A percentile compares a stretch with the other conserved stretches of the same genome.
Evolutionary conservation across 2,888 invertebrate species (phyloP).

Genomic region (Lagria hirta): DNA sequence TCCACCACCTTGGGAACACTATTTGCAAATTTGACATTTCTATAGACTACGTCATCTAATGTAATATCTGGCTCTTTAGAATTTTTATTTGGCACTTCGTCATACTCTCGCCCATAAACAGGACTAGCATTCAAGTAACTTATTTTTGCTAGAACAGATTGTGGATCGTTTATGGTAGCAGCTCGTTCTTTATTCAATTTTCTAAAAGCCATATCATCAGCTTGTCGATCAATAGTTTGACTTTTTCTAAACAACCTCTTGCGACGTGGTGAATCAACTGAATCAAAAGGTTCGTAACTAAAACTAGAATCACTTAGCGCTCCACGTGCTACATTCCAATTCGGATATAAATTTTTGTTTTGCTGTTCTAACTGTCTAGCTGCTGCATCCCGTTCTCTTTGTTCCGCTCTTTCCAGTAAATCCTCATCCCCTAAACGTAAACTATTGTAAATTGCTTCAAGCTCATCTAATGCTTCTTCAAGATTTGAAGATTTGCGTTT

Average conservation of each 20-base stretch:
- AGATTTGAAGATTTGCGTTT: slow-evolving; percentile 73
- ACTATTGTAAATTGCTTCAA: slow-evolving; percentile 90
- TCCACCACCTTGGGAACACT: slow-evolving; percentile 70
- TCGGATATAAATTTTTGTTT: slow-evolving; percentile 37
- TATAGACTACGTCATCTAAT: slow-evolving; percentile 80
- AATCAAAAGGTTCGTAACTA: slow-evolving; percentile 50
- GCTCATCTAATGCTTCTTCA: slow-evolving; percentile 84
- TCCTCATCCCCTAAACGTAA: slow-evolving; percentile 83
- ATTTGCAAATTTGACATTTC: slow-evolving; percentile 78
- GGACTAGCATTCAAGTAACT: slow-evolving; percentile 75
- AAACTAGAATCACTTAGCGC: slow-evolving; percentile 52
- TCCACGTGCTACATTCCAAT: slow-evolving; percentile 40
- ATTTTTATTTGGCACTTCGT: slow-evolving; percentile 43
- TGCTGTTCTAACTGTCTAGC: slow-evolving; percentile 40
- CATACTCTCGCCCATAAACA: slow-evolving; percentile 60
- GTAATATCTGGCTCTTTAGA: slow-evolving; percentile 77
- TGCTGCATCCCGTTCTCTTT: slow-evolving; percentile 60
- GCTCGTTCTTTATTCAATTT: slow-evolving; percentile 66
- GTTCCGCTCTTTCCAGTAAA: slow-evolving; percentile 76
- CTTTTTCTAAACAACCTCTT: slow-evolving; percentile 47
- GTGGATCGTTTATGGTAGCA: slow-evolving; percentile 55
- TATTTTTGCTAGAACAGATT: slow-evolving; percentile 56
- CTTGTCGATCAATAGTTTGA: slow-evolving; percentile 65
- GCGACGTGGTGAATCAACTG: slow-evolving; percentile 44
- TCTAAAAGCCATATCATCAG: slow-evolving; percentile 81